These are phyloP conservation scores for Thunnus albacares DNA, from an alignment of 2,797 vertebrate species.

Conservation along the genomic window DNA sequence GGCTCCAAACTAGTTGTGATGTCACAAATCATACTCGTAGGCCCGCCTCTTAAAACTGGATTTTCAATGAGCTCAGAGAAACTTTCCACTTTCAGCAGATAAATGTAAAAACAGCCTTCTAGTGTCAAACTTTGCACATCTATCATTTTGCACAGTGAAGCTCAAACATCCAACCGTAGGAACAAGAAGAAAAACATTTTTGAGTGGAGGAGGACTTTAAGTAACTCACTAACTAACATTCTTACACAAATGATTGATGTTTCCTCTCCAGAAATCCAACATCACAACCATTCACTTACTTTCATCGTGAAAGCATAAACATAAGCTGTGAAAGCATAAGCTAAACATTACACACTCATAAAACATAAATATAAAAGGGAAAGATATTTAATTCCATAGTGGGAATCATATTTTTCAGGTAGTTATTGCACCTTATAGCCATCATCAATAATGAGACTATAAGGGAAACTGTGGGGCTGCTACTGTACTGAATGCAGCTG, in stretches of 20 bases:
- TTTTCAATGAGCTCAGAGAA: too few relatives aligned
- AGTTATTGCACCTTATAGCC: not conserved
- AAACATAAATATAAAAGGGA: not conserved
- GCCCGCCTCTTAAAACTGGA: too few relatives aligned
- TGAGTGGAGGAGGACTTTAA: too few relatives aligned
- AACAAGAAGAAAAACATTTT: too few relatives aligned
- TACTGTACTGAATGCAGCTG: not conserved
- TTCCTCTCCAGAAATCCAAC: not conserved
- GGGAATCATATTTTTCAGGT: not conserved
- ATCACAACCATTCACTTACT: not conserved
- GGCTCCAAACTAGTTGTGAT: too few relatives aligned
- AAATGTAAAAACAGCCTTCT: too few relatives aligned
- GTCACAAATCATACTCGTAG: too few relatives aligned
- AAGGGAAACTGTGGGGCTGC: not conserved
- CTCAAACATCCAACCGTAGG: too few relatives aligned
- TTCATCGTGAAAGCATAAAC: not conserved
- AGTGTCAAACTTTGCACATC: too few relatives aligned
- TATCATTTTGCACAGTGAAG: too few relatives aligned
- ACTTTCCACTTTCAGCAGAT: too few relatives aligned
- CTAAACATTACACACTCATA: not conserved
- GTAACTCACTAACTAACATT: not conserved
- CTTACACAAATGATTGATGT: not conserved
- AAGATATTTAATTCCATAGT: not conserved
- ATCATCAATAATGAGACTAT: not conserved
- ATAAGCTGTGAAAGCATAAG: not conserved